These are phyloP conservation scores for Melanotaenia duboulayi DNA, from an alignment of 2,113 vertebrate species.

Conservation along the genomic window DNA sequence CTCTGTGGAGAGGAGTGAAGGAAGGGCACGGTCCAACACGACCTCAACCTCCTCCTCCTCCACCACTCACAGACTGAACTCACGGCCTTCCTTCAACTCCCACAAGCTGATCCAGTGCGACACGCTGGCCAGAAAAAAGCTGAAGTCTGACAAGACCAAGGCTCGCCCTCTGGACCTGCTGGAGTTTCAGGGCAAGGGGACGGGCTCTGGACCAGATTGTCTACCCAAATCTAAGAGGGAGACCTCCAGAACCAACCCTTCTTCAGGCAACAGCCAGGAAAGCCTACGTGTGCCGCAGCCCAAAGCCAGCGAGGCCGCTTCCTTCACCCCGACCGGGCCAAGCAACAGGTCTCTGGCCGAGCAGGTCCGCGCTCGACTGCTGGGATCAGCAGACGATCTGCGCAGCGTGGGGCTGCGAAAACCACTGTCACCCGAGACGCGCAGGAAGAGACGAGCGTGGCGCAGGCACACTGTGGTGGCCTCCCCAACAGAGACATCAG, in stretches of 20 bases:
- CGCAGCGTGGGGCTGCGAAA: slow-evolving; percentile 86
- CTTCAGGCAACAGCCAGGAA: slow-evolving; percentile 80
- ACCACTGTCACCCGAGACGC: slow-evolving; percentile 89
- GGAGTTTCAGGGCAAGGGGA: slow-evolving; percentile 46
- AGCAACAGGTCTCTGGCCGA: slow-evolving; percentile 80
- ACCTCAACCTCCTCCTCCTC: slow-evolving; percentile 82
- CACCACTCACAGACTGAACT: slow-evolving; percentile 65
- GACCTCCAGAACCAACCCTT: slow-evolving; percentile 73
- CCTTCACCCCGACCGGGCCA: slow-evolving; percentile 57
- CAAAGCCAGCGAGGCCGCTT: slow-evolving; percentile 63
- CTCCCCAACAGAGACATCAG: slow-evolving; percentile 69
- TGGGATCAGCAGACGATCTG: slow-evolving; percentile 88
- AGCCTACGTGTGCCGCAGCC: slow-evolving; percentile 35
- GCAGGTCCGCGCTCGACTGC: slow-evolving; percentile 86
- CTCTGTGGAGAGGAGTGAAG: slow-evolving; percentile 57
- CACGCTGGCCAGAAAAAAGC: slow-evolving; percentile 90
- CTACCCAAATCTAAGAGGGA: slow-evolving; percentile 38
- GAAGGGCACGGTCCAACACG: slow-evolving; percentile 77
- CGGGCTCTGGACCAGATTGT: slow-evolving; percentile 3
- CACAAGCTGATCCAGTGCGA: slow-evolving; percentile 93
- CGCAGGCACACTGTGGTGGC: slow-evolving; percentile 93
- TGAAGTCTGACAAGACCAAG: slow-evolving; percentile 82
- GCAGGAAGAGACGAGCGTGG: slow-evolving; percentile 91
- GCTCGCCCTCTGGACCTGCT: slow-evolving; percentile 72
- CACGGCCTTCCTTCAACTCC: slow-evolving; percentile 89